Evolutionary conservation across 1,140 invertebrate genomes (phyloP), one percentile per base, ranked within the genome.

Genomic region (Cotesia vestalis): DNA sequence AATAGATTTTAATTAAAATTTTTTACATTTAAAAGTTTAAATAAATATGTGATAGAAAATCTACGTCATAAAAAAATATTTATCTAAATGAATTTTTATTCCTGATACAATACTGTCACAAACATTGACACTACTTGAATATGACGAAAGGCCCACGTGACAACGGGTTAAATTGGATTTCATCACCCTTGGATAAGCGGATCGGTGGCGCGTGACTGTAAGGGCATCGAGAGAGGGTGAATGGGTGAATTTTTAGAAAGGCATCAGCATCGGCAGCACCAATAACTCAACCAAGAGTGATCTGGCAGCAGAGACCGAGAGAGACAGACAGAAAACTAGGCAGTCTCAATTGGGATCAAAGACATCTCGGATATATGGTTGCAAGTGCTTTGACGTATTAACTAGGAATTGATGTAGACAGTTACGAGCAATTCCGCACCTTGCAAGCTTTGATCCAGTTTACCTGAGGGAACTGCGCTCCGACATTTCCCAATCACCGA

Each of bases 371-470:
- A 61, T 74, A 73, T 46, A 78, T 82, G 77, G 66, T 73, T 64
- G 69, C 75, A 69, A 72, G 73, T 70, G 70, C 55, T 66, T 78
- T 83, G 82, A 84, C 77, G 79, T 84, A 84, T 84, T 84, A 83
- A 72, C 46, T 51, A 69, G 72, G 78, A 84, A 84, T 83, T 82
- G 81, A 78, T 75, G 76, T 66, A 69, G 83, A 83, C 83, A 76
- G 76, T 35, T 75, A 76, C 67, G 66, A 76, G 72, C 72, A 78
- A 76, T 64, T 70, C 73, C 60, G 72, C 60, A 63, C 63, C 61
- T 70, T 75, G 67, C 40, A 27, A 77, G 77, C 79, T 82, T 82
- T 81, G 77, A 80, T 80, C 77, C 75, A 71, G 76, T 76, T 78
- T 78, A 78, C 78, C 80, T 80, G 77, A 75, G 79, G 77, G 76